Evolutionary conservation across 2,113 vertebrate genomes (phyloP).

Genomic region (Aix galericulata): DNA sequence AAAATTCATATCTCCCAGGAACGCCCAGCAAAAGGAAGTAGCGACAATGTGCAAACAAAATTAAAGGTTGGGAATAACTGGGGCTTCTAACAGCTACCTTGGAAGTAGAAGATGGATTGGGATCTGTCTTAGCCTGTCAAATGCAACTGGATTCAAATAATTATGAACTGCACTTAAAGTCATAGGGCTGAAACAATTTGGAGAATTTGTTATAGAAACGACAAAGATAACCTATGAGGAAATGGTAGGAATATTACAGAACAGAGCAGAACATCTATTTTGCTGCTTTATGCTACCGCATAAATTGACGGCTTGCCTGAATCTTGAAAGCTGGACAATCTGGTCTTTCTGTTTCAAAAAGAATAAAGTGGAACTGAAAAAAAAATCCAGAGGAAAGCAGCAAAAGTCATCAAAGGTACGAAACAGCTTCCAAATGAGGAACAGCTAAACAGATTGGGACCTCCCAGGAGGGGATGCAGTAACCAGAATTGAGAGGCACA

Average conservation of each 20-base stretch:
- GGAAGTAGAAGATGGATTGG: not conserved
- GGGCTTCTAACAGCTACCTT: not conserved
- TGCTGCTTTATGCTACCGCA: not conserved
- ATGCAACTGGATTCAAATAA: not conserved
- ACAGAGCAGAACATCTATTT: slow-evolving; percentile 1
- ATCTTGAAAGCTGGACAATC: not conserved
- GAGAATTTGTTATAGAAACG: not conserved
- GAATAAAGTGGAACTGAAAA: not conserved
- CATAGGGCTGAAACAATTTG: not conserved
- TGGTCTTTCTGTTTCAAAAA: not conserved
- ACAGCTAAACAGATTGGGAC: not conserved
- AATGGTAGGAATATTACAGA: not conserved
- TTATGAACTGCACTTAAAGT: not conserved
- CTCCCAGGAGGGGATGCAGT: not conserved
- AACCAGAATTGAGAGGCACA: not conserved
- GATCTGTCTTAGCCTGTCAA: not conserved
- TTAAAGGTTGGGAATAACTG: slow-evolving; percentile 18
- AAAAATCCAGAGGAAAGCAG: not conserved
- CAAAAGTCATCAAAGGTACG: not conserved
- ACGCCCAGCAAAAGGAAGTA: not conserved
- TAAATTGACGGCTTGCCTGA: not conserved
- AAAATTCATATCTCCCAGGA: not conserved
- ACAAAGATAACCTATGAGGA: not conserved
- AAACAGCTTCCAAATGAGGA: slow-evolving; percentile 5
- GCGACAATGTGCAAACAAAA: not conserved